Percentiles rank a stretch among this genome's conserved stretches.
phyloP scores from a whole-genome alignment of 35 echinoderm and acorn worm genomes.

The Apostichopus japonicus region DNA sequence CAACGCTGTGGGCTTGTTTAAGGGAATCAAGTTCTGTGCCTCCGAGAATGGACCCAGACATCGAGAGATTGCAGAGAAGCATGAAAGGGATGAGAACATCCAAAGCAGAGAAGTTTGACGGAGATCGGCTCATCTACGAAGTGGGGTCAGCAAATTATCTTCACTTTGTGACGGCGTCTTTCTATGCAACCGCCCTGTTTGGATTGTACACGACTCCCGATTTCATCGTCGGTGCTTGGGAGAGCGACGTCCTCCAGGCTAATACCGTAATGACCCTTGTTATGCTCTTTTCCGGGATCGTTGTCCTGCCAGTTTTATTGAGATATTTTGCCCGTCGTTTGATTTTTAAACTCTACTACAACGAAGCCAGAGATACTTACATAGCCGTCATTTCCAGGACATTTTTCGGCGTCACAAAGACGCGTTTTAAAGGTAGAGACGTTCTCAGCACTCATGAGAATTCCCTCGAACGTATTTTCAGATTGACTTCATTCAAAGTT shows the following conservation, averaged over 20 bases:
- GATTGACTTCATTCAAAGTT: conserved; percentile 69
- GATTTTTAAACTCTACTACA: conserved; percentile 82
- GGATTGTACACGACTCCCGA: conserved; percentile 84
- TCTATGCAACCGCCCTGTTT: conserved; percentile 66
- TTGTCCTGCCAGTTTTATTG: conserved; percentile 56
- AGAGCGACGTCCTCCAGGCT: conserved; percentile 55
- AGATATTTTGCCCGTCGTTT: conserved; percentile 64
- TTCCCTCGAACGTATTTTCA: conserved; percentile 23
- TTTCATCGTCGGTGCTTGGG: conserved; percentile 70
- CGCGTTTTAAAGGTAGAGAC: conserved; percentile 41
- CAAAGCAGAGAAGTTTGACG: conserved; percentile 47
- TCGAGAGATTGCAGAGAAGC: conserved; percentile 31
- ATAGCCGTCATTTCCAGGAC: conserved; percentile 53
- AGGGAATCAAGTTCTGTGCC: background rate
- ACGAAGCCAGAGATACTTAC: conserved; percentile 67
- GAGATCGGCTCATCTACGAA: conserved; percentile 77
- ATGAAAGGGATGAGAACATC: background rate
- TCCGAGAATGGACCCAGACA: conserved; percentile 26
- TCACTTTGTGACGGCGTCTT: conserved; percentile 52
- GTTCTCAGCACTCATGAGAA: conserved; percentile 33
- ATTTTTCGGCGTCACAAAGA: conserved; percentile 29
- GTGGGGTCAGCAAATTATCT: conserved; percentile 51
- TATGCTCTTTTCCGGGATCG: conserved; percentile 20
- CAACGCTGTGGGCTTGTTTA: background rate
- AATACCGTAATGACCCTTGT: conserved; percentile 47